Evolutionary conservation across 2,888 invertebrate genomes (phyloP), one percentile per base, ranked within the genome.

Genomic region (Tipula helvola): DNA sequence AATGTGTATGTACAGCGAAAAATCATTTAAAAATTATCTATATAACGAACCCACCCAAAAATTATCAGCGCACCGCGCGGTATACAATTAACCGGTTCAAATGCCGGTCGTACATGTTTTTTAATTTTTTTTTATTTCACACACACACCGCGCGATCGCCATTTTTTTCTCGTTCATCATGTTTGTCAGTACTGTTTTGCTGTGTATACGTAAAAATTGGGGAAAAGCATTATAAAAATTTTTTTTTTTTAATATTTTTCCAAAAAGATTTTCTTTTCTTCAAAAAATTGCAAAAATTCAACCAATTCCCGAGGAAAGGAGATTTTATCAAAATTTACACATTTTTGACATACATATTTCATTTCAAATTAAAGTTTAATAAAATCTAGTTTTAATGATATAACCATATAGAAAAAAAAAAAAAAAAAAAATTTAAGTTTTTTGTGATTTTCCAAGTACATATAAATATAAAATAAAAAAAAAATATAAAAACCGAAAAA

Each of bases 141-240:
- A 57, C 57, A 28, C 71, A 71, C 71, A 71, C 71, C 71, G 71
- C 71, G 71, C 84, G 39, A n/a, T 41, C 84, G 84, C 84, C 84
- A 84, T 84, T 84, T 84, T 83, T 71, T 71, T 71, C 71, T 84
- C 39, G 84, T 39, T 39, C 36, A 39, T 39, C 41, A 39, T 83
- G 36, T 84, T 84, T 84, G 84, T 84, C 84, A 84, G 84, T 84
- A 16, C 84, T 84, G 84, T 84, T 36, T 84, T 36, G 84, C 84
- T 39, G 84, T 84, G 84, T 84, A 39, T 84, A 84, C 84, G 84
- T 84, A 41, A 28, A 71, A 84, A 84, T 84, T 84, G 84, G 84
- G 84, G 84, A 84, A 84, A 84, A 71, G 71, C 71, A 71, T 71
- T 71, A 71, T 71, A 71, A 28, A 71, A 71, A 71, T 71, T 71